Conservation (phyloP, 1,140 invertebrate species). For the Hylyphantes graminicola region DNA sequence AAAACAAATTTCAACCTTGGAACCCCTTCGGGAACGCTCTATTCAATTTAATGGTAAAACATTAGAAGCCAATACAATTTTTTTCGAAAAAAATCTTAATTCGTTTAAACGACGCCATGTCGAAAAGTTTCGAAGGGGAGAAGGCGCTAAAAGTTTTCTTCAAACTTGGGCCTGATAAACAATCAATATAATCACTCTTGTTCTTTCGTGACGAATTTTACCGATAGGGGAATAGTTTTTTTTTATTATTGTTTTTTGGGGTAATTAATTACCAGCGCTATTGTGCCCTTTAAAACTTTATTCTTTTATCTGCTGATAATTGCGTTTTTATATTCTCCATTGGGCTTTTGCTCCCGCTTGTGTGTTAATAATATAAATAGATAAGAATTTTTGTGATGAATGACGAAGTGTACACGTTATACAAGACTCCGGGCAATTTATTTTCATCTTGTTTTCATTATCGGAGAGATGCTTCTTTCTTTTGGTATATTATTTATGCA, state of each 20-base stretch:
- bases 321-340: conserved; percentile 59
- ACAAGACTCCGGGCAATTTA: conserved; percentile 54
- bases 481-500: conserved; percentile 59
- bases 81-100: conserved; percentile 54
- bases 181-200: conserved; percentile 60
- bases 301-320: conserved; percentile 59
- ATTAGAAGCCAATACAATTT: conserved; percentile 58
- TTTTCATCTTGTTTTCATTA: conserved; percentile 61
- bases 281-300: conserved; percentile 55
- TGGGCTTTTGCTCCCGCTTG: conserved; percentile 56
- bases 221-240: conserved; percentile 55
- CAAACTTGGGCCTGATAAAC: conserved; percentile 53
- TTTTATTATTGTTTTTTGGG: conserved; percentile 57
- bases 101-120: conserved; percentile 27
- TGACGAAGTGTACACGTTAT: conserved; percentile 52
- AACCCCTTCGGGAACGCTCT: conserved; percentile 23
- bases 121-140: conserved; percentile 33
- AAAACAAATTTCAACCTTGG: not conserved
- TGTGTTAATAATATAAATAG: conserved; percentile 61
- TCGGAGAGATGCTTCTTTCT: conserved; percentile 44
- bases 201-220: conserved; percentile 53
- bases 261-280: conserved; percentile 57
- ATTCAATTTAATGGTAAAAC: conserved; percentile 55
- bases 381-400: conserved; percentile 59
- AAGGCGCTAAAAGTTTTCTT: conserved; percentile 43